These are phyloP conservation scores for Sinocyclocheilus rhinocerous DNA, from an alignment of 2,113 vertebrate genomes.

Conservation along the genomic window DNA sequence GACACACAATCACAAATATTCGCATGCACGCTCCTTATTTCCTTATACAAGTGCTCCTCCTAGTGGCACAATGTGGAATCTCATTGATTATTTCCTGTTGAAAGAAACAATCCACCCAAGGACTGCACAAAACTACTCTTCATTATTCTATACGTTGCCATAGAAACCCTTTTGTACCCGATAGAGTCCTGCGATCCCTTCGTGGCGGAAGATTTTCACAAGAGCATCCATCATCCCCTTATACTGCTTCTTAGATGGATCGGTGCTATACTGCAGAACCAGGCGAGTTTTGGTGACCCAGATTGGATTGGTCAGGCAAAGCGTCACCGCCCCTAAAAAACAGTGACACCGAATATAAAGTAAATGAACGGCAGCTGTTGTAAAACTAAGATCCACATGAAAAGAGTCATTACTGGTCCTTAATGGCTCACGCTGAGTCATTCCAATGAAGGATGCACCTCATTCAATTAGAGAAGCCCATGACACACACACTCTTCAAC, in stretches of 20 bases:
- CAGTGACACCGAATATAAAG: not conserved
- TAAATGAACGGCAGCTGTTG: not conserved
- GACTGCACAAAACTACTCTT: not conserved
- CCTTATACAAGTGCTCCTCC: slow-evolving; percentile 21
- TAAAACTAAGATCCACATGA: not conserved
- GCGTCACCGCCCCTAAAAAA: slow-evolving; percentile 86
- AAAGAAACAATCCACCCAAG: not conserved
- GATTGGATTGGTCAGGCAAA: slow-evolving; percentile 93
- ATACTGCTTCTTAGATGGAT: slow-evolving; percentile 79
- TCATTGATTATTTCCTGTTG: not conserved
- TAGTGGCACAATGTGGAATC: not conserved
- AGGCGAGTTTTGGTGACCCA: slow-evolving; percentile 98
- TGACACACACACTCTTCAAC: not conserved
- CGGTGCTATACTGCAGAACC: slow-evolving; percentile 88
- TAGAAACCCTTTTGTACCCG: slow-evolving; percentile 75
- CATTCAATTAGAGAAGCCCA: slow-evolving; percentile 3
- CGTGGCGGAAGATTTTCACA: slow-evolving; percentile 86
- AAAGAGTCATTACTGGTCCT: not conserved
- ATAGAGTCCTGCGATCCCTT: slow-evolving; percentile 91
- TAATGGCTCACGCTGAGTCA: not conserved
- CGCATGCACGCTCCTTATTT: not conserved
- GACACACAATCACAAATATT: not conserved
- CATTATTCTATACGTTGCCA: no score
- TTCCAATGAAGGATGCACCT: not conserved
- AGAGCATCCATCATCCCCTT: slow-evolving; percentile 91